Conservation (phyloP, 2,113 vertebrate genomes). For the Crypturellus undulatus region DNA sequence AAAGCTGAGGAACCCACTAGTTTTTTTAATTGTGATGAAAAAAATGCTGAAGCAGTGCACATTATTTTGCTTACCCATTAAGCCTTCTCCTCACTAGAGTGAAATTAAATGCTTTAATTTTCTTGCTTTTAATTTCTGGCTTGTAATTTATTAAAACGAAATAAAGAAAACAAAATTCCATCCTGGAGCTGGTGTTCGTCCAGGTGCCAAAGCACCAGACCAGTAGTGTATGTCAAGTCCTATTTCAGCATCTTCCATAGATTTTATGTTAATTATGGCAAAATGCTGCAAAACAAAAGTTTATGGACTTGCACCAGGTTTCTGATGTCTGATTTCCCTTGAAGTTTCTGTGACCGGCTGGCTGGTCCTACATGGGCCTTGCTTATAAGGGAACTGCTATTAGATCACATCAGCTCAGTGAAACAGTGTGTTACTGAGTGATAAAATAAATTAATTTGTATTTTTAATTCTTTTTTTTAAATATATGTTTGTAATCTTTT, state of each 20-base stretch:
- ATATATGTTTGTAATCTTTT: neutral
- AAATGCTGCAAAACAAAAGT: neutral
- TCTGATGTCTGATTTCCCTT: neutral
- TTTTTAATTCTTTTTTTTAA: neutral
- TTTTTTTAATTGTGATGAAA: slow-evolving; percentile 36
- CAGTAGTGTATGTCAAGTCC: neutral
- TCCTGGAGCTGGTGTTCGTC: neutral
- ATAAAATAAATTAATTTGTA: neutral
- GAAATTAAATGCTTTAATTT: neutral
- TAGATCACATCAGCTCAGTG: neutral
- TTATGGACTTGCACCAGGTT: neutral
- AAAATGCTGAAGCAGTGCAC: slow-evolving; percentile 22
- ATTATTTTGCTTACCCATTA: neutral
- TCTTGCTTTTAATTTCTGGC: slow-evolving; percentile 27
- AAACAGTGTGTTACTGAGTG: neutral
- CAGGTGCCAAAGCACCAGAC: neutral
- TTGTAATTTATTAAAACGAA: neutral
- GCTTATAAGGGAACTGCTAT: neutral
- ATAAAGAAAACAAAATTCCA: neutral
- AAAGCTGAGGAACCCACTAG: neutral
- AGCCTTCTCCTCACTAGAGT: neutral
- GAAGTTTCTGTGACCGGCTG: neutral
- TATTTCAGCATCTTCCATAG: neutral
- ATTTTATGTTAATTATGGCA: neutral
- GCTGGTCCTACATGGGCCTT: neutral